Percentiles rank a stretch among this genome's conserved stretches.
phyloP scores from a whole-genome alignment of 2,888 invertebrate genomes.

The Beris chalybata region DNA sequence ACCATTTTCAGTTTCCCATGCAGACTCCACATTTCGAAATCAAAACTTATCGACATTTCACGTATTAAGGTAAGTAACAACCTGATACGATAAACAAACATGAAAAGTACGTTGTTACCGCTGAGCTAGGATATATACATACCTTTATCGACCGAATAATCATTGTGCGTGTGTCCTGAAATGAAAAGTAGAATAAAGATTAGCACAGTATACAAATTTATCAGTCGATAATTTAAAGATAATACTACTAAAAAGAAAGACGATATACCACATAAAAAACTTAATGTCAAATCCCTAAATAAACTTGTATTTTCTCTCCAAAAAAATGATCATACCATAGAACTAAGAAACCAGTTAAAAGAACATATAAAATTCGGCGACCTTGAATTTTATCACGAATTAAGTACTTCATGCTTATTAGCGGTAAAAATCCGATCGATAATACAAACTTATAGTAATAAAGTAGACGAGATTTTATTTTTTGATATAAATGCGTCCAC shows the following conservation, averaged over 20 bases:
- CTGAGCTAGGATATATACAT: neutral
- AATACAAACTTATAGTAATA: neutral
- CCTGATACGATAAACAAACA: neutral
- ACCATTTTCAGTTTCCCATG: too few relatives aligned
- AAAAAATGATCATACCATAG: neutral
- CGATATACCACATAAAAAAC: neutral
- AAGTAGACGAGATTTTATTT: too few relatives aligned
- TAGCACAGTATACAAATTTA: neutral
- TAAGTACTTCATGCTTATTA: neutral
- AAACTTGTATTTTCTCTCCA: neutral
- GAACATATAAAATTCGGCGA: neutral
- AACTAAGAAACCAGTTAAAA: neutral
- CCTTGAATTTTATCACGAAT: neutral
- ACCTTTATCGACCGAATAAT: constrained; percentile 34
- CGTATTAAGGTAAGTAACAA: too few relatives aligned
- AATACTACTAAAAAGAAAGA: neutral
- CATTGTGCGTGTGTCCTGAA: constrained; percentile 31
- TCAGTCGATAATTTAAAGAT: neutral
- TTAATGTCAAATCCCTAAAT: neutral
- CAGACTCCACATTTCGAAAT: too few relatives aligned
- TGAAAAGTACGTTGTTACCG: too few relatives aligned
- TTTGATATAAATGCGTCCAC: too few relatives aligned
- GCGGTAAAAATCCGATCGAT: neutral
- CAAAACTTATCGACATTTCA: too few relatives aligned
- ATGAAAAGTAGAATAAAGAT: constrained; percentile 8